A percentile compares a stretch with the other conserved stretches of the same genome.
phyloP scores from a whole-genome alignment of 2,797 vertebrate species.

The Spondyliosoma cantharus region DNA sequence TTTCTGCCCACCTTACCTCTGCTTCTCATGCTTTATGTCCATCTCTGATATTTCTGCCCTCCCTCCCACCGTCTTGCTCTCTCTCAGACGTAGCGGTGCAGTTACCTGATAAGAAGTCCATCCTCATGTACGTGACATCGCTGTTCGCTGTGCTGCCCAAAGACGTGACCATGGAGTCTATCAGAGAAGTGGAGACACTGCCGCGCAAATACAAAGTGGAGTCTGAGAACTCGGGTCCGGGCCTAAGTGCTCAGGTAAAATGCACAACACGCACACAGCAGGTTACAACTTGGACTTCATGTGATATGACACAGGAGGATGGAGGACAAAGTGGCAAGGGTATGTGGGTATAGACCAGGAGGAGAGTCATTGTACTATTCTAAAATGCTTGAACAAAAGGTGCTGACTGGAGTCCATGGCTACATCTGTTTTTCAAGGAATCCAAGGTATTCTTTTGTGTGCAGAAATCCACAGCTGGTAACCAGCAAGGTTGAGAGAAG shows the following conservation, averaged over 20 bases:
- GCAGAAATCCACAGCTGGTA: constrained; percentile 41
- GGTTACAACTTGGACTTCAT: neutral
- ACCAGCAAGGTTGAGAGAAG: constrained; percentile 14
- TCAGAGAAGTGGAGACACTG: constrained; percentile 95
- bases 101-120: constrained; percentile 98
- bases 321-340: neutral
- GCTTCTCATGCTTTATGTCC: constrained; percentile 1
- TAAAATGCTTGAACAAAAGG: constrained; percentile 10
- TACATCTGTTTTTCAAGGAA: constrained; percentile 47
- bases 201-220: constrained; percentile 92
- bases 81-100: constrained; percentile 93
- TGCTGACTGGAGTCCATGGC: neutral
- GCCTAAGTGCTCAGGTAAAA: constrained; percentile 82
- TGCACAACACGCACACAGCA: neutral
- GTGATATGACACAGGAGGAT: neutral
- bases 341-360: neutral
- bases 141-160: constrained; percentile 97
- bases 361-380: neutral
- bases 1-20: neutral
- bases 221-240: constrained; percentile 79
- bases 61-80: neutral
- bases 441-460: constrained; percentile 35
- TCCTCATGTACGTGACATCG: constrained; percentile 98
- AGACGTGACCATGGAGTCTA: constrained; percentile 95
- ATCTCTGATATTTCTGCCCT: constrained; percentile 25